Base-by-base conservation (phyloP, 2,113 vertebrate genomes). In the Colossoma macropomum region DNA sequence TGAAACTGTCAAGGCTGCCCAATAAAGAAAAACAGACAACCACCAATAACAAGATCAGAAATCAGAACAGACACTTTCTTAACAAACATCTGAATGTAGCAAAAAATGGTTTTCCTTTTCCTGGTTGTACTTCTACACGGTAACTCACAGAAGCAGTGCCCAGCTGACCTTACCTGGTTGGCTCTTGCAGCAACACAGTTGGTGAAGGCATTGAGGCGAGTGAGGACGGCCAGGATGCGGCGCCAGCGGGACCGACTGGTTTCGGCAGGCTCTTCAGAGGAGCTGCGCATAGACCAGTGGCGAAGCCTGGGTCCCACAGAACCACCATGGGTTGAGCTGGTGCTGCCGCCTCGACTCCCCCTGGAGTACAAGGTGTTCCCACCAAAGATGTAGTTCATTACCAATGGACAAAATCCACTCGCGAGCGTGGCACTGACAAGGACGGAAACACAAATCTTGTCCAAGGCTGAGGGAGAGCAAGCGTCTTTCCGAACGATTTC, bases 371-470 rank as follows among this genome's bases (percentile, higher is more conserved):
- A 92, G 65, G 95, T 95, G 94, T 96, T 97, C 94, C 96, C 96
- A 88, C 96, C 95, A 79, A 97, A 97, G 93, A 97, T 97, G 94
- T 97, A 97, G 95, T 97, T 96, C 96, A 97, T 97, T 93, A 93
- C 95, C 94, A 27, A 92, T 92, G 91, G 93, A 25, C 28, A 30
- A 1, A 59, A 56, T 75, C 68, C 23, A 68, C 60, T 72, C 54
- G 4, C 5, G 21, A 81, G 93, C 80, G 92, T 92, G 91, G 92
- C 90, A 85, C 76, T 71, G 75, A 78, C 52, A 10, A 63, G 60
- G 30, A 56, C 79, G 60, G 74, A 41, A 82, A 73, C 48, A 56
- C 41, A 45, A 72, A 59, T 56, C 25, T 48, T 23, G 72, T 32
- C 28, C 60, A 13, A 70, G 74, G 60, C 77, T 60, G 56, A 2